Evolutionary conservation across 2,113 vertebrate species (phyloP), one percentile per base, ranked within the genome.

Genomic region (Terrapene triunguis): DNA sequence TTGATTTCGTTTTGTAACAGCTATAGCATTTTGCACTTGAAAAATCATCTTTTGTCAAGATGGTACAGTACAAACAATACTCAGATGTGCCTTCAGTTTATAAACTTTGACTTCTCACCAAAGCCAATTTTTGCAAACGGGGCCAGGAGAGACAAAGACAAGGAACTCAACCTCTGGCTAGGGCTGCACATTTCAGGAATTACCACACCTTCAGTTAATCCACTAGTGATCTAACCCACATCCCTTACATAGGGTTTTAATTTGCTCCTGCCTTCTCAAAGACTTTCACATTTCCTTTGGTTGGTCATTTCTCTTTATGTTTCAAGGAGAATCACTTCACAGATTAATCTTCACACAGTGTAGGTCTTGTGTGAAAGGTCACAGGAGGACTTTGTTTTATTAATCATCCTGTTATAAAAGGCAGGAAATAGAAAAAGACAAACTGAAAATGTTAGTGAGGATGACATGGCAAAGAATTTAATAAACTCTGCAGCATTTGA

Each of bases 351-450:
- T 97, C 48, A 81, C 83, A 93, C 80, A 82, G 10, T 19, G 74
- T 42, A 47, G 83, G 89, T 88, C 55, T 85, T 94, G 74, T 87
- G 47, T 91, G 78, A 84, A 96, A 89, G 89, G 62, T 72, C 87
- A 88, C 7, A 57, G 59, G 50, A 95, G 19, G 65, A 91, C 47
- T 93, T 97, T 97, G n/a, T 88, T 97, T 96, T 93, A 96, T 93
- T 97, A 96, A 95, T 97, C 72, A 85, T 62, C 95, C 54, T 5
- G 44, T 89, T 97, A 96, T 88, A 97, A 89, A 88, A 94, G 87
- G 38, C 74, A 83, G 93, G 90, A 94, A 93, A 54, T 84, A 48
- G 57, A 89, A 85, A 6, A 65, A 84, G 82, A 96, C 81, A 82
- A 94, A 96, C 5, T 35, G 51, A 88, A 94, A 76, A 79, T 80